phyloP scores from a whole-genome alignment of 2,113 vertebrate species.

The Oncorhynchus masou region DNA sequence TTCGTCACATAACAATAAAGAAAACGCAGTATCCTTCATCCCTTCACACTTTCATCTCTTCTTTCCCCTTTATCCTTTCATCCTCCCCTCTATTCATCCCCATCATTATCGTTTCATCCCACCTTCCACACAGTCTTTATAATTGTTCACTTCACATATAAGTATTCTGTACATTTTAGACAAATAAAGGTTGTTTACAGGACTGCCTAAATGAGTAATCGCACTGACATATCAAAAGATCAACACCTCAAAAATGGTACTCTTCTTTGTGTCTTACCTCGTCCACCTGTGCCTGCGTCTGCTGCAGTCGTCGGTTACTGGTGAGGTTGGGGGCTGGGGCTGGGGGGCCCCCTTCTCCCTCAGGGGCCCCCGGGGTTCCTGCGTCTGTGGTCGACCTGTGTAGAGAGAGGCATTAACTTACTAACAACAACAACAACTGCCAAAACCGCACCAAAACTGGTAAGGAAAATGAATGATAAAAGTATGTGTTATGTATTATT shows the following conservation, averaged over 20 bases:
- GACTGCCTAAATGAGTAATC: too few relatives aligned
- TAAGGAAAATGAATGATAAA: too few relatives aligned
- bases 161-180: too few relatives aligned
- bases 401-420: not conserved
- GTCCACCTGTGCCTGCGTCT: slow-evolving; percentile 83
- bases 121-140: not conserved
- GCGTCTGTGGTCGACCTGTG: slow-evolving; percentile 66
- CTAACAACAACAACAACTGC: too few relatives aligned
- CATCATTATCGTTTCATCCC: not conserved
- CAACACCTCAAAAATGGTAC: too few relatives aligned
- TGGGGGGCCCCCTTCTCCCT: slow-evolving; percentile 74
- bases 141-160: not conserved
- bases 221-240: not conserved
- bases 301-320: slow-evolving; percentile 75
- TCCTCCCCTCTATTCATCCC: not conserved
- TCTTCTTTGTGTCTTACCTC: slow-evolving; percentile 72
- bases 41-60: not conserved
- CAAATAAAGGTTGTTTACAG: too few relatives aligned
- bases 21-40: not conserved
- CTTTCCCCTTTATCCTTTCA: not conserved
- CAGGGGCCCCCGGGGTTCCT: slow-evolving; percentile 66
- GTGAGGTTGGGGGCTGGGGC: slow-evolving; percentile 68
- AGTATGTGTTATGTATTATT: too few relatives aligned
- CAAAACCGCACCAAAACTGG: too few relatives aligned
- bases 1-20: too few relatives aligned